Evolutionary conservation across 2,888 invertebrate genomes (phyloP), one percentile per base, ranked within the genome.

Genomic region (Stictocephala bisonia): DNA sequence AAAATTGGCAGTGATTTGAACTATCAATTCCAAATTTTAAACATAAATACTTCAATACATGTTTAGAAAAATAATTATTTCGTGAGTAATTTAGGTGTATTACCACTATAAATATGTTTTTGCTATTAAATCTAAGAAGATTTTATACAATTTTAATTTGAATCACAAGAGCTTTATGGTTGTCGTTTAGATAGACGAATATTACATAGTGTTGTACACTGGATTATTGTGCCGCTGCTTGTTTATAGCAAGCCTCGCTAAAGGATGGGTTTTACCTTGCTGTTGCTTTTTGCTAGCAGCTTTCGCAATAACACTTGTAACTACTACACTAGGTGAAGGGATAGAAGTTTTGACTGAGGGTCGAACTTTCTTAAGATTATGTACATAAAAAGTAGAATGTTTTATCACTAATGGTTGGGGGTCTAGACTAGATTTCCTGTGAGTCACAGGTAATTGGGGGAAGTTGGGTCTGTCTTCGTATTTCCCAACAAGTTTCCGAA

Each of bases 181-280:
- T 6, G 35, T 31, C 11, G 6, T 31, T 31, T 11, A 6, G 35
- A 6, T 31, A 11, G 35, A 15, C 15, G 15, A 26, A 26, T 7
- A 26, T 91, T 91, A 94, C 94, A 94, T 94, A 83, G 94, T 94
- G 87, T 94, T 94, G 86, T 93, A 94, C 85, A 94, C 92, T 83
- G 92, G 90, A 87, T 93, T 91, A 85, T 92, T 92, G 86, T 91
- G 88, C 86, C 90, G 88, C 81, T 89, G 88, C 87, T 92, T 90
- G 84, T 88, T 90, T 85, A 91, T 88, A 86, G 91, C 91, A 85
- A 96, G 89, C 89, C 92, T 92, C 81, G 95, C 91, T 82, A 96
- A 88, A 79, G 96, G 96, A 88, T 96, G 96, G 82, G 93, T 95
- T 85, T 94, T 94, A 80, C 96, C 96, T 84, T 94, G 95, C 84